phyloP scores from a whole-genome alignment of 2,113 vertebrate genomes.

The Pomatorhinus ruficollis region DNA sequence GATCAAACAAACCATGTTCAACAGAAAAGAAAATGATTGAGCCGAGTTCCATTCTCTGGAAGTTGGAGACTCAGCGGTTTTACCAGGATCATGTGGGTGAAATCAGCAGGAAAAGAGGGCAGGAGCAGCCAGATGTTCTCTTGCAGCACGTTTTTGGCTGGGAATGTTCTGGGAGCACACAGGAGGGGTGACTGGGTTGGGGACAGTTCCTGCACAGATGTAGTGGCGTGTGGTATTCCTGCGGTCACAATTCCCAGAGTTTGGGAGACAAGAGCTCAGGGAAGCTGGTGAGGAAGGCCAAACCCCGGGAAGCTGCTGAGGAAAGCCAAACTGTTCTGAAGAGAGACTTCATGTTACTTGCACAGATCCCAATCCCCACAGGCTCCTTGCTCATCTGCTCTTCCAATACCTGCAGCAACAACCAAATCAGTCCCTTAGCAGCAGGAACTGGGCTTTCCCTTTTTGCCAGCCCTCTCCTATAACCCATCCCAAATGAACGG shows the following conservation, averaged over 20 bases:
- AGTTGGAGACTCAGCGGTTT: neutral
- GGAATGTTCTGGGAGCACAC: neutral
- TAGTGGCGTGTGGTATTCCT: accelerated
- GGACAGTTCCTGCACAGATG: neutral
- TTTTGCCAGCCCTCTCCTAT: neutral
- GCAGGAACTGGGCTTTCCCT: neutral
- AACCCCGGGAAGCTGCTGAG: neutral
- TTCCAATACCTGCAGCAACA: neutral
- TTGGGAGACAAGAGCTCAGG: neutral
- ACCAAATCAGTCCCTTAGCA: neutral
- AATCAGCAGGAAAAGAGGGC: neutral
- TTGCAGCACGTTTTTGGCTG: neutral
- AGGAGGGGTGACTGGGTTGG: neutral
- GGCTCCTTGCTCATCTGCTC: neutral
- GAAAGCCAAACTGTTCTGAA: neutral
- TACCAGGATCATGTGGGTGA: neutral
- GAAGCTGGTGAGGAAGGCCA: neutral
- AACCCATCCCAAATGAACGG: neutral
- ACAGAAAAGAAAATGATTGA: neutral
- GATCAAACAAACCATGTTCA: slow-evolving; percentile 2
- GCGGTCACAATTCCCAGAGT: neutral
- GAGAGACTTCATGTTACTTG: neutral
- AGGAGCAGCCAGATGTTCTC: neutral
- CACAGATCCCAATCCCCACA: neutral
- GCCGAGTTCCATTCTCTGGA: neutral